These are phyloP conservation scores for Suricata suricatta DNA, from an alignment of 2,113 vertebrate genomes.

Conservation along the genomic window DNA sequence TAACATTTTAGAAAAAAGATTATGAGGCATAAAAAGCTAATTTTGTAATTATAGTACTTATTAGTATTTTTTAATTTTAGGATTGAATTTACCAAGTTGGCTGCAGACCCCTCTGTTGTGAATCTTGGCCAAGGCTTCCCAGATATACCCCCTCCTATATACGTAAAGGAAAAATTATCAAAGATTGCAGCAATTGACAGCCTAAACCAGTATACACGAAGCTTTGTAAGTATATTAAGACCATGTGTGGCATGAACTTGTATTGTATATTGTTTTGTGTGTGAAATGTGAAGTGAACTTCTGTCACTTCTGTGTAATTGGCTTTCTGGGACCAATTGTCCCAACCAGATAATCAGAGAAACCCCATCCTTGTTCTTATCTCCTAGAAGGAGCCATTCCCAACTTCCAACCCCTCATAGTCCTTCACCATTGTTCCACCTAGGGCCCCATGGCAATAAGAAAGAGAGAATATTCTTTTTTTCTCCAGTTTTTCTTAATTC, in stretches of 20 bases:
- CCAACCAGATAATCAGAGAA: background rate
- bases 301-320: background rate
- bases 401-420: background rate
- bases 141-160: constrained; percentile 93
- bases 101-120: constrained; percentile 93
- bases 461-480: background rate
- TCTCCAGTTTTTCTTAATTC: background rate
- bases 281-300: background rate
- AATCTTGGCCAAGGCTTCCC: constrained; percentile 96
- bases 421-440: background rate
- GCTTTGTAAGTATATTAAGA: constrained; percentile 90
- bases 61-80: constrained; percentile 76
- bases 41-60: background rate
- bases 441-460: background rate
- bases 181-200: constrained; percentile 87
- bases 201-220: constrained; percentile 96
- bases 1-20: background rate
- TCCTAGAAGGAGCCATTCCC: background rate
- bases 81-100: constrained; percentile 93
- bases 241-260: background rate
- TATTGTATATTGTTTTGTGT: background rate
- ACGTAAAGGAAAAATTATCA: constrained; percentile 92
- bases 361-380: background rate
- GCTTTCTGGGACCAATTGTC: background rate
- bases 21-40: constrained; percentile 13